Conservation (phyloP, 2,888 invertebrate genomes). For the Dermolepida albohirtum region DNA sequence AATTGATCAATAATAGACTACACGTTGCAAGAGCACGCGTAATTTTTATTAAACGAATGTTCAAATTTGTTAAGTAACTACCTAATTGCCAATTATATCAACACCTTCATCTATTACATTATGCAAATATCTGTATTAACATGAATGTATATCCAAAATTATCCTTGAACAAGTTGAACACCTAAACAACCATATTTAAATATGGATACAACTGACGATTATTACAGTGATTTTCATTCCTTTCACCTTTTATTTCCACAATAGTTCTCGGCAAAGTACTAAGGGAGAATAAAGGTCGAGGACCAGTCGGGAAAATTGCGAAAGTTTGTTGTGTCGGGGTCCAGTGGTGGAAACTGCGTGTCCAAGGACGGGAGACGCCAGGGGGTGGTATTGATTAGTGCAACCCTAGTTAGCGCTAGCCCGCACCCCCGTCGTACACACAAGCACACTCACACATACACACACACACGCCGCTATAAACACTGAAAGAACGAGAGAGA, state of each 20-base stretch:
- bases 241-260: conserved; percentile 37
- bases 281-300: conserved; percentile 43
- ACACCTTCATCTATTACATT: too few relatives aligned
- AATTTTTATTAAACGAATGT: too few relatives aligned
- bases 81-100: too few relatives aligned
- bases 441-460: conserved; percentile 37
- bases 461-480: neutral
- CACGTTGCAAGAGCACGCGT: too few relatives aligned
- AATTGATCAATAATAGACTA: neutral
- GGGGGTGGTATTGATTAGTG: conserved; percentile 65
- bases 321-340: conserved; percentile 56
- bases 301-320: conserved; percentile 44
- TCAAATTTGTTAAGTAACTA: too few relatives aligned
- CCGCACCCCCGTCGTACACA: conserved; percentile 51
- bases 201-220: conserved; percentile 25
- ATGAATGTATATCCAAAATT: too few relatives aligned
- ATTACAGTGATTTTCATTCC: conserved; percentile 37
- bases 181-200: conserved; percentile 24
- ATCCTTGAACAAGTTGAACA: neutral
- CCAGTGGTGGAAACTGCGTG: conserved; percentile 59
- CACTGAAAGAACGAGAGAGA: neutral
- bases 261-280: conserved; percentile 30
- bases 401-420: conserved; percentile 65
- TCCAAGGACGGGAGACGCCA: conserved; percentile 51
- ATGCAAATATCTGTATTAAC: too few relatives aligned